phyloP scores from a whole-genome alignment of 2,113 vertebrate genomes.

The Eira barbara region DNA sequence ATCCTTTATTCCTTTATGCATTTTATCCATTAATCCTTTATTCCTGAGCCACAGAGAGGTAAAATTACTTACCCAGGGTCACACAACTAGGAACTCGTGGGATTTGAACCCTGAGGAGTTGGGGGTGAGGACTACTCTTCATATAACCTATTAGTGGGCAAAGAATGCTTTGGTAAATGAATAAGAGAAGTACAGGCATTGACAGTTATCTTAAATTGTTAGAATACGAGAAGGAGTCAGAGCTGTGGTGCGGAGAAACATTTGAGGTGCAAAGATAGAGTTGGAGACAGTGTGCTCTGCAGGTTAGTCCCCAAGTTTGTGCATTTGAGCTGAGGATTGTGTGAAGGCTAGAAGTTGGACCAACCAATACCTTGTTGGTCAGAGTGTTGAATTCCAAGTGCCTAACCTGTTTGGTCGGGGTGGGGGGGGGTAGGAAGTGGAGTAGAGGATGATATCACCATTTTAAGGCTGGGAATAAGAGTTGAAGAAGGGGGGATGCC shows the following conservation, averaged over 20 bases:
- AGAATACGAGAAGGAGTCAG: neutral
- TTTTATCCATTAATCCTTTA: neutral
- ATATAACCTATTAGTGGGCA: neutral
- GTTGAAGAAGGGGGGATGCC: neutral
- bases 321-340: neutral
- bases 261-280: neutral
- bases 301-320: neutral
- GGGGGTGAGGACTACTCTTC: neutral
- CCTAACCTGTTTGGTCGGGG: neutral
- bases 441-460: neutral
- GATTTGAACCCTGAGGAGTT: neutral
- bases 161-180: neutral
- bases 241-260: neutral
- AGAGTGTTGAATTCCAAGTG: neutral
- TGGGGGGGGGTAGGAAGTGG: neutral
- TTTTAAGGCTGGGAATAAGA: slow-evolving; percentile 11
- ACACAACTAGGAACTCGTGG: neutral
- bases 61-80: neutral
- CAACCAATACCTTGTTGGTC: neutral
- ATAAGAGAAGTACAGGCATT: neutral
- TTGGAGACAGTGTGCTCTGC: neutral
- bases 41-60: neutral
- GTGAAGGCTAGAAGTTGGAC: neutral
- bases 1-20: too few species aligned
- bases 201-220: neutral